phyloP scores from a whole-genome alignment of 2,888 invertebrate genomes.

The Watsonalla binaria region DNA sequence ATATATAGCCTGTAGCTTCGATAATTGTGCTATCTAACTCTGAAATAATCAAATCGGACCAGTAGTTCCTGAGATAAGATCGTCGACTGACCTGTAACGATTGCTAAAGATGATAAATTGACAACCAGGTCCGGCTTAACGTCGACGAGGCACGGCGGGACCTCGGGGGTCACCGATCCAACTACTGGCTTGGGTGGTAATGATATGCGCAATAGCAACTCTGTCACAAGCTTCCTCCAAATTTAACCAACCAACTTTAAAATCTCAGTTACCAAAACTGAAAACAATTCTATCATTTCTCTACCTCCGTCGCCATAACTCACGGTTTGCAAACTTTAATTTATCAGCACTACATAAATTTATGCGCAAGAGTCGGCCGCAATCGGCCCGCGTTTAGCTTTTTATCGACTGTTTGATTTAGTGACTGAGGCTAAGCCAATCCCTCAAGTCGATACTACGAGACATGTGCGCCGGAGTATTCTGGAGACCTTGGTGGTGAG shows the following conservation, averaged over 20 bases:
- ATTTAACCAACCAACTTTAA: not conserved
- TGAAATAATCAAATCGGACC: no score
- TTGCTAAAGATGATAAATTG: no score
- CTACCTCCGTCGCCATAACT: constrained; percentile 42
- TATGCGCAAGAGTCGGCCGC: constrained; percentile 64
- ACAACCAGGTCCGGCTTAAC: no score
- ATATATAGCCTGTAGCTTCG: no score
- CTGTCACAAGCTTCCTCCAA: no score
- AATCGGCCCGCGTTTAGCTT: constrained; percentile 77
- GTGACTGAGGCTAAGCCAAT: constrained; percentile 56
- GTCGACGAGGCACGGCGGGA: no score
- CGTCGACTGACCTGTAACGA: no score
- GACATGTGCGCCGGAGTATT: constrained; percentile 39
- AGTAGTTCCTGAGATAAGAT: no score
- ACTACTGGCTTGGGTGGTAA: no score
- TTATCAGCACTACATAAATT: constrained; percentile 72
- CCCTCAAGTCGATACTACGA: constrained; percentile 69
- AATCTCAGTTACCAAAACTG: not conserved
- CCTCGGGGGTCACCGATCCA: no score
- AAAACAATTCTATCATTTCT: not conserved
- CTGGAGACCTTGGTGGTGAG: constrained; percentile 20
- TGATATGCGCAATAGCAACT: no score
- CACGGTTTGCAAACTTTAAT: constrained; percentile 56
- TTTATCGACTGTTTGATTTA: constrained; percentile 75
- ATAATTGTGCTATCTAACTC: no score